A percentile compares a stretch with the other conserved stretches of the same genome.
Evolutionary conservation across 2,113 vertebrate species (phyloP).

Genomic region (Bothrops jararaca): DNA sequence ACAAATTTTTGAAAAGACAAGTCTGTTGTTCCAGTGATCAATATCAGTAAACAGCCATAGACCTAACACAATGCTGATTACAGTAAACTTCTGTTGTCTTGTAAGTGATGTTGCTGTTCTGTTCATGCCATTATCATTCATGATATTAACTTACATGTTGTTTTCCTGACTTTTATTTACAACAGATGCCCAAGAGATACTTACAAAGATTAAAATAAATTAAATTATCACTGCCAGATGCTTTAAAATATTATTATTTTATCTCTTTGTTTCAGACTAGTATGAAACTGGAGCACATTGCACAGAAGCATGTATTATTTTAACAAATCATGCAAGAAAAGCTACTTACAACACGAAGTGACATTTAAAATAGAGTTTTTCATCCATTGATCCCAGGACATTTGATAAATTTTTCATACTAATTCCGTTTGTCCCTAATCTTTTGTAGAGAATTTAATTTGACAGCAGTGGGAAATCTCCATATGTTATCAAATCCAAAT

Average conservation of each 20-base stretch:
- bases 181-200: constrained; percentile 42
- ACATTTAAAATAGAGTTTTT: constrained; percentile 45
- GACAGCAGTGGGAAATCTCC: constrained; percentile 19
- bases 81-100: not conserved
- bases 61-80: constrained; percentile 27
- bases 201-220: constrained; percentile 6
- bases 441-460: constrained; percentile 38
- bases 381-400: constrained; percentile 58
- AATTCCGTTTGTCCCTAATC: constrained; percentile 32
- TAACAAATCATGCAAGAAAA: constrained; percentile 63
- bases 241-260: constrained; percentile 52
- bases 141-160: constrained; percentile 40
- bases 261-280: constrained; percentile 60
- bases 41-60: constrained; percentile 8
- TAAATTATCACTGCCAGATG: constrained; percentile 56
- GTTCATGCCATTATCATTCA: constrained; percentile 52
- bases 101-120: not conserved
- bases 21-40: constrained; percentile 18
- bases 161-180: constrained; percentile 43
- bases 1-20: constrained; percentile 38
- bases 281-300: constrained; percentile 52
- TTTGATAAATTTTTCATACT: constrained; percentile 47
- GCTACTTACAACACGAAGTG: constrained; percentile 54
- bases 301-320: constrained; percentile 57
- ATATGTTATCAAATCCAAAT: not conserved